Conservation (phyloP, 2,113 vertebrate species). For the Menidia beryllina region DNA sequence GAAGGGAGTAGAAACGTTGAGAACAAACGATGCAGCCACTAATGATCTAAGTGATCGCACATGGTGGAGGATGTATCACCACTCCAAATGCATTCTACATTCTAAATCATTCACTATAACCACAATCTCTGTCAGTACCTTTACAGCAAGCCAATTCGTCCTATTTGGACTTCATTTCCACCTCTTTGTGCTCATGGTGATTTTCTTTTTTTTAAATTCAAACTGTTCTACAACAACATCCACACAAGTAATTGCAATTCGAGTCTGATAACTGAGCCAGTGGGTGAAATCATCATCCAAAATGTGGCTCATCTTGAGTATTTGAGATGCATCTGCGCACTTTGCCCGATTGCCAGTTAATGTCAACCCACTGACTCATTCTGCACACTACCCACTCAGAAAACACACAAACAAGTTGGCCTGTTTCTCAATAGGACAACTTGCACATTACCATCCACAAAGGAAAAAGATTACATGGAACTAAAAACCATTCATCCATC, state of each 20-base stretch:
- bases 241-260: slow-evolving; percentile 44
- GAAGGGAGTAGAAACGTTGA: slow-evolving; percentile 45
- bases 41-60: slow-evolving; percentile 67
- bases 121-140: slow-evolving; percentile 7
- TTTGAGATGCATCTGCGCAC: slow-evolving; percentile 45
- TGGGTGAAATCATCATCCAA: slow-evolving; percentile 57
- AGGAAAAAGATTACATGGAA: slow-evolving; percentile 8
- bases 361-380: slow-evolving; percentile 66
- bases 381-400: slow-evolving; percentile 58
- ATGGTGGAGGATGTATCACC: slow-evolving; percentile 43
- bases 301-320: slow-evolving; percentile 63
- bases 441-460: slow-evolving; percentile 12
- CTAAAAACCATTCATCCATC: not conserved
- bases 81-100: slow-evolving; percentile 13
- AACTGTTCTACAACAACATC: slow-evolving; percentile 15
- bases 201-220: slow-evolving; percentile 8
- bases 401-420: slow-evolving; percentile 25
- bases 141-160: slow-evolving; percentile 4
- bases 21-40: slow-evolving; percentile 52
- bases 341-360: slow-evolving; percentile 51
- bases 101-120: slow-evolving; percentile 25
- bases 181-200: not conserved
- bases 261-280: slow-evolving; percentile 55
- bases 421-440: slow-evolving; percentile 31
- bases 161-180: not conserved